Base-by-base conservation (phyloP, 35 echinoderm and acorn worm genomes). In the Holothuria glaberrima region DNA sequence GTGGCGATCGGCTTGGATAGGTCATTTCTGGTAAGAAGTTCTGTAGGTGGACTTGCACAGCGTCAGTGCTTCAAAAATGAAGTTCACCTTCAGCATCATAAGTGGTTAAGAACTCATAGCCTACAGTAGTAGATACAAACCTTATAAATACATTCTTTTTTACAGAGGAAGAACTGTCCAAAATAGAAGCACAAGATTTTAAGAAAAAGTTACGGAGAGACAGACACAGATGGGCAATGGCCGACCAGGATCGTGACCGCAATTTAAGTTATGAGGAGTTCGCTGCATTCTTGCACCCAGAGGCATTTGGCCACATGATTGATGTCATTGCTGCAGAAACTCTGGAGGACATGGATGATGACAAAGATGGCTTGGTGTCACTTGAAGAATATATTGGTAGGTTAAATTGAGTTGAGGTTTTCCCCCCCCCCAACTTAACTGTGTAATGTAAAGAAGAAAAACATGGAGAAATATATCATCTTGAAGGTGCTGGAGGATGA, bases 271-370 rank as follows among this genome's bases (percentile, higher is more conserved):
- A 75, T 12, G 84, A 97, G 22, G 94, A 97, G 57, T 97, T 83
- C 36, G 7, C 92, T 5, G 66, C 91, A 4, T 97, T 84, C 63
- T 34, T 91, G 30, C 92, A 93, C 67, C 91, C 94, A 3, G 68
- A 93, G 76, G 94, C 86, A 26, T 90, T 66, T 73, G 32, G 68
- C 0, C 91, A 97, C 52, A 97, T 93, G 94, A 71, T 44, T 64
- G 83, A 93, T 31, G 48, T 97, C 30, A 48, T 87, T 52, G 59
- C 81, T 28, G 38, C n/a, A 12, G 92, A 97, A 71, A 87, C 82
- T 7, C 62, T 97, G 46, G 94, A 93, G 22, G 94, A 97, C n/a
- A 88, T 97, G n/a, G 94, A 97, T 58, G 91, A 93, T 41, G 85
- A 97, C 79, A 48, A 64, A 28, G 92, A 97, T 86, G 88, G 89